These are phyloP conservation scores for Caenorhabditis becei DNA, from an alignment of 2,888 invertebrate species.

Conservation along the genomic window DNA sequence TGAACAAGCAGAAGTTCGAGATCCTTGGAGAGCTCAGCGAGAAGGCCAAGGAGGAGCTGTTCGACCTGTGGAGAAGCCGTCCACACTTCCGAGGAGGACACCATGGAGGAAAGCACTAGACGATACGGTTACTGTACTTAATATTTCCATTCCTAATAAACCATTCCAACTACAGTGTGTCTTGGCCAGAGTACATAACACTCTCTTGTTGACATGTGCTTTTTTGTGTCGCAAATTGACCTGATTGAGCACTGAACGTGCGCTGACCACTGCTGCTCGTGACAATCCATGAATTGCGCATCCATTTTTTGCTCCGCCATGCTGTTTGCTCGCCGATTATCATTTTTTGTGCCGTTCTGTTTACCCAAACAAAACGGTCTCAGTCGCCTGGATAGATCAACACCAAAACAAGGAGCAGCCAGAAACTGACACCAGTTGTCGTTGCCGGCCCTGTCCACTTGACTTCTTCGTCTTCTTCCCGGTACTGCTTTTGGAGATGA, in stretches of 20 bases:
- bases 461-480: neutral
- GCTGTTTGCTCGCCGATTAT: slow-evolving; percentile 55
- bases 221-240: slow-evolving; percentile 34
- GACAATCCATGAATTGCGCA: slow-evolving; percentile 56
- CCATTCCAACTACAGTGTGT: neutral
- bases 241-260: slow-evolving; percentile 22
- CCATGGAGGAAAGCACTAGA: slow-evolving; percentile 44
- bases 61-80: slow-evolving; percentile 65
- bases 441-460: neutral
- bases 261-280: slow-evolving; percentile 12
- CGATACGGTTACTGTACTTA: neutral
- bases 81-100: slow-evolving; percentile 60
- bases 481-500: neutral
- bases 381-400: slow-evolving; percentile 40
- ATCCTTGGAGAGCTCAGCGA: slow-evolving; percentile 63
- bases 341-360: slow-evolving; percentile 54
- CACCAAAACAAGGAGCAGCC: slow-evolving; percentile 43
- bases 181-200: slow-evolving; percentile 1
- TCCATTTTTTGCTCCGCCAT: slow-evolving; percentile 42
- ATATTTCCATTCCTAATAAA: slow-evolving; percentile 2
- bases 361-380: slow-evolving; percentile 45
- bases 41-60: slow-evolving; percentile 66
- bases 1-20: slow-evolving; percentile 71
- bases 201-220: slow-evolving; percentile 13
- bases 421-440: slow-evolving; percentile 20